Conservation (phyloP, 2,113 vertebrate genomes). For the Ranitomeya imitator region DNA sequence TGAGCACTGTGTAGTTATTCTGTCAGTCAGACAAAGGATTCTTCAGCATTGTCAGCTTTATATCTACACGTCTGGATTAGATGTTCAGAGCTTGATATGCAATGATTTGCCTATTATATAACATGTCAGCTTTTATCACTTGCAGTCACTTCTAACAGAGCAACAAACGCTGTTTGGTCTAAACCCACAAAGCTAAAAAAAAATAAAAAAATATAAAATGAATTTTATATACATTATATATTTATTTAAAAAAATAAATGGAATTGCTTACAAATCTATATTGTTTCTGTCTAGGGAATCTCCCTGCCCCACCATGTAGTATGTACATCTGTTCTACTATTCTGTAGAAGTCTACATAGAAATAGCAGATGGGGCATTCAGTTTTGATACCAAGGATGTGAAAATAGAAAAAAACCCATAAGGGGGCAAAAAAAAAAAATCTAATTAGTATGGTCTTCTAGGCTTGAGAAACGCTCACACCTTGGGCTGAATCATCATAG, state of each 20-base stretch:
- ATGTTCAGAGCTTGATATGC: background rate
- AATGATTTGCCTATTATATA: background rate
- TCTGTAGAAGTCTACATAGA: background rate
- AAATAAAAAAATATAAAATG: too few species aligned
- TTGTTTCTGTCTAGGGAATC: background rate
- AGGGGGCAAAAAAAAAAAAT: too few species aligned
- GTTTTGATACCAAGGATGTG: background rate
- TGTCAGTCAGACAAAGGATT: background rate
- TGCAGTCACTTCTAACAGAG: background rate
- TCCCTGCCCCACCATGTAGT: background rate
- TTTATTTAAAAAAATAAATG: background rate
- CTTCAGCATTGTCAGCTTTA: background rate
- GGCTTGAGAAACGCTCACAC: too few species aligned
- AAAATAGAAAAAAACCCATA: background rate
- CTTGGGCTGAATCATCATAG: too few species aligned
- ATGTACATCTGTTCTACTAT: conserved; percentile 13
- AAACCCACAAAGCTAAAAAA: background rate
- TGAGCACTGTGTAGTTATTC: background rate
- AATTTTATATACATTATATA: too few species aligned
- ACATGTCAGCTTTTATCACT: background rate
- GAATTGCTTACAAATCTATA: conserved; percentile 3
- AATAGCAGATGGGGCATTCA: background rate
- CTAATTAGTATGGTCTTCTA: background rate
- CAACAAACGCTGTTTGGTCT: background rate
- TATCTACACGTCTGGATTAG: background rate